Conservation (phyloP, 2,797 vertebrate species). For the Clamator glandarius region DNA sequence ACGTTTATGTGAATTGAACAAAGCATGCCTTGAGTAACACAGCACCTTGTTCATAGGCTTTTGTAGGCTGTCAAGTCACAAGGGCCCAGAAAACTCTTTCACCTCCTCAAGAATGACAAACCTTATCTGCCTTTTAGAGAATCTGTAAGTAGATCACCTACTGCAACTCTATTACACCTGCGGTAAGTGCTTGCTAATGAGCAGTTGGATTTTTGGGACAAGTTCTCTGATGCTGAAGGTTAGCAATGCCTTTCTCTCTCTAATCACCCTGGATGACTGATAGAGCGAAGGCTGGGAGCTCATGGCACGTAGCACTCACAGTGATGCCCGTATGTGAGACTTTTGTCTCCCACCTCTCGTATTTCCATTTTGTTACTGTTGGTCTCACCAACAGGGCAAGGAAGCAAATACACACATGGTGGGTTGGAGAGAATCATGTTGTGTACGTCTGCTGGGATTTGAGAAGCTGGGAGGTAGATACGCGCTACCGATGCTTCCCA, state of each 20-base stretch:
- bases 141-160: conserved; percentile 63
- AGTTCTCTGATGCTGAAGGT: not conserved
- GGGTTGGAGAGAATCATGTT: not conserved
- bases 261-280: not conserved
- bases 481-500: not conserved
- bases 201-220: not conserved
- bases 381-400: not conserved
- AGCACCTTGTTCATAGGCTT: not conserved
- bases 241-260: not conserved
- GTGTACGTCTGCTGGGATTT: rapidly evolving
- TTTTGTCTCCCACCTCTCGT: not conserved
- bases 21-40: not conserved
- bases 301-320: not conserved
- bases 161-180: conserved; percentile 49
- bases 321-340: not conserved
- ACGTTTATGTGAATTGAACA: not conserved
- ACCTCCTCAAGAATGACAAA: conserved; percentile 42
- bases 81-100: not conserved
- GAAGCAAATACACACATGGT: not conserved
- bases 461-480: not conserved
- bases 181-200: not conserved
- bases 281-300: not conserved
- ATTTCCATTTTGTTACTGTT: not conserved
- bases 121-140: conserved; percentile 29
- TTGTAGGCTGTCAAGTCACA: conserved; percentile 13